phyloP scores from a whole-genome alignment of 2,797 vertebrate species.

The Microcaecilia unicolor region DNA sequence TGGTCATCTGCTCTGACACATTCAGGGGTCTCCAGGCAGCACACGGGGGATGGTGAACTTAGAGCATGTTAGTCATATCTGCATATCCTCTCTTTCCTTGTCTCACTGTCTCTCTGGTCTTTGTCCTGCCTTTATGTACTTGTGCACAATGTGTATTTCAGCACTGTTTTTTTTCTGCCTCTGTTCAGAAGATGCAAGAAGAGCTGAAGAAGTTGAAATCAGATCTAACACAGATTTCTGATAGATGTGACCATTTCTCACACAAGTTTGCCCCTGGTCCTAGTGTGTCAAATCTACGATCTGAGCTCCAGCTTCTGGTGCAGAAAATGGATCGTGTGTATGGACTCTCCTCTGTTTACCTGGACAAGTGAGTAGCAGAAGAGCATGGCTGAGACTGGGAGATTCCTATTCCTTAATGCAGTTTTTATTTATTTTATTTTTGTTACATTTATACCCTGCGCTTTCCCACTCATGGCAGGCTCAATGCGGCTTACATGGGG shows the following conservation, averaged over 20 bases:
- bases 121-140: too few relatives aligned
- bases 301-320: conserved; percentile 75
- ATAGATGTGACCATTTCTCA: conserved; percentile 76
- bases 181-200: conserved; percentile 58
- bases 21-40: too few relatives aligned
- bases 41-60: too few relatives aligned
- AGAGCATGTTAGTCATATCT: too few relatives aligned
- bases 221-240: conserved; percentile 61
- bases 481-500: too few relatives aligned
- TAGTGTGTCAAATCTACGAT: conserved; percentile 64
- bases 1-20: too few relatives aligned
- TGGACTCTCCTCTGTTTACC: conserved; percentile 75
- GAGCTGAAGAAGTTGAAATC: conserved; percentile 68
- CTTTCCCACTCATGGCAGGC: too few relatives aligned
- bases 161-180: not conserved
- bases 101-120: not conserved
- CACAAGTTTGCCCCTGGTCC: conserved; percentile 73
- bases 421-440: too few relatives aligned
- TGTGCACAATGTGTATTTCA: not conserved
- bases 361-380: conserved; percentile 81
- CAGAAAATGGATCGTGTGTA: conserved; percentile 74
- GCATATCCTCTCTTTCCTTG: accelerated
- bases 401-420: not conserved
- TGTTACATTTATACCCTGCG: too few relatives aligned
- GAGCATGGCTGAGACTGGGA: too few relatives aligned